Evolutionary conservation across 2,797 vertebrate species (phyloP), one percentile per base, ranked within the genome.

Genomic region (Setipinna tenuifilis): DNA sequence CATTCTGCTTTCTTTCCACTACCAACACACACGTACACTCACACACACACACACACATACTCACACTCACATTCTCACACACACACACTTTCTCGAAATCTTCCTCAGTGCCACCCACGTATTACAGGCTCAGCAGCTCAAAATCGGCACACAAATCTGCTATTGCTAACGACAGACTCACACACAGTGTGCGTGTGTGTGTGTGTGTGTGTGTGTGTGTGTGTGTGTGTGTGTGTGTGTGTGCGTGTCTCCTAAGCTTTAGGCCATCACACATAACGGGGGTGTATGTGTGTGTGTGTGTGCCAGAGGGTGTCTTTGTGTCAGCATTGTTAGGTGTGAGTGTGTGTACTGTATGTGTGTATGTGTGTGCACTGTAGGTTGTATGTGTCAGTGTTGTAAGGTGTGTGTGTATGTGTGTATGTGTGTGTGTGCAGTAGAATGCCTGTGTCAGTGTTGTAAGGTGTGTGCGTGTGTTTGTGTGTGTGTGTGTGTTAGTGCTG

Each of bases 371-470:
- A n/a, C n/a, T 57, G n/a, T n/a, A n/a, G n/a, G n/a, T n/a, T 61
- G 59, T 61, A 0, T 61, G 59, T 61, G 59, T 61, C 19, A 1
- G 58, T 61, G 19, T 21, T 25, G 21, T 61, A n/a, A n/a, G n/a
- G 21, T 65, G 61, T 65, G 61, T 65, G 61, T 25, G n/a, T 65
- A n/a, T 65, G 23, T 65, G 61, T 25, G 21, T 62, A n/a, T 25
- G 61, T 62, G 61, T 61, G 59, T 61, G 59, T 61, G 21, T 61
- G 59, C n/a, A n/a, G n/a, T n/a, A n/a, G n/a, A n/a, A n/a, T 61
- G 59, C n/a, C 2, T 61, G 59, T 61, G 59, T 61, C 19, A 1
- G 58, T 61, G 19, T 21, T 25, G 21, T 61, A n/a, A n/a, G n/a
- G 21, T 61, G 59, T 61, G 21, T 61, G 21, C n/a, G 59, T 61